phyloP scores from a whole-genome alignment of 2,797 vertebrate species.

The Neosilurus hyrtlii region DNA sequence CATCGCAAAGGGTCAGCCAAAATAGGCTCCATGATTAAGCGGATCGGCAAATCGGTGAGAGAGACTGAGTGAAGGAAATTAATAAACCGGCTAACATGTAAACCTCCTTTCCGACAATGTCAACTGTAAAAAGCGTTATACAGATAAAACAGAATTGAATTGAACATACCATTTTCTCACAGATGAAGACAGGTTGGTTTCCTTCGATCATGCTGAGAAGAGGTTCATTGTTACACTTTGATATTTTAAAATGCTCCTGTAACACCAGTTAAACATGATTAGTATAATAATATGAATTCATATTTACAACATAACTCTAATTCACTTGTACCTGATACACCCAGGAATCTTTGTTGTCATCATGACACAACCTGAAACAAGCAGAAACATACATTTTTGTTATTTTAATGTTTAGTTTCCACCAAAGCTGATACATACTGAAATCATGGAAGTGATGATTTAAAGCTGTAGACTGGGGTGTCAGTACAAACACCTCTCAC shows the following conservation, averaged over 20 bases:
- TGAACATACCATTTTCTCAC: conserved; percentile 81
- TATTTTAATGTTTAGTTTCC: too few relatives aligned
- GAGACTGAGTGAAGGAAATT: too few relatives aligned
- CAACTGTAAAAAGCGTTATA: neutral
- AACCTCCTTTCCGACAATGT: neutral
- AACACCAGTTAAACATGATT: conserved; percentile 40
- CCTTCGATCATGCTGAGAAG: conserved; percentile 71
- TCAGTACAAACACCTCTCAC: neutral
- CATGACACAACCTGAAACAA: conserved; percentile 61
- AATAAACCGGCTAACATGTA: too few relatives aligned
- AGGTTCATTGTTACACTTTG: conserved; percentile 59
- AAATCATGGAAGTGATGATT: neutral
- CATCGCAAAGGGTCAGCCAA: too few relatives aligned
- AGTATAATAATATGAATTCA: neutral
- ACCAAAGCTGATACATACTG: neutral
- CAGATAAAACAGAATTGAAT: neutral
- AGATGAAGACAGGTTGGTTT: conserved; percentile 70
- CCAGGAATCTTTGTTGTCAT: conserved; percentile 46
- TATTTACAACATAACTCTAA: neutral
- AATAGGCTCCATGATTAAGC: too few relatives aligned
- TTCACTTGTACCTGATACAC: conserved; percentile 61
- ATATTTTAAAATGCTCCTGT: conserved; percentile 69
- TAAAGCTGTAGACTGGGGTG: neutral
- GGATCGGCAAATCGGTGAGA: too few relatives aligned
- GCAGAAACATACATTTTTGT: conserved; percentile 20